These are phyloP conservation scores for Pelusios castaneus DNA, from an alignment of 2,113 vertebrate genomes.

Conservation along the genomic window DNA sequence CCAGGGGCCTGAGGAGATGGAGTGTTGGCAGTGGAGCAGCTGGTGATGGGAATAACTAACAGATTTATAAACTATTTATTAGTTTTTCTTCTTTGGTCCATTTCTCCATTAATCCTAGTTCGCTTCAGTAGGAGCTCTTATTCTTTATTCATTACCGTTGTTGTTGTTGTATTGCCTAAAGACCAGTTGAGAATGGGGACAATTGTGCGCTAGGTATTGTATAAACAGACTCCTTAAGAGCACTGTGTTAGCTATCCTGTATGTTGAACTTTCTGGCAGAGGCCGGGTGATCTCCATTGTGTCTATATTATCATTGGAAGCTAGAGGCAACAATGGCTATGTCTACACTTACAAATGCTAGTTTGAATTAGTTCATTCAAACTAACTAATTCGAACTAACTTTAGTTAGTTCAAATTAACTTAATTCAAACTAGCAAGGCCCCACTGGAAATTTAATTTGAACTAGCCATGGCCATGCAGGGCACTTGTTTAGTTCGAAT, in stretches of 20 bases:
- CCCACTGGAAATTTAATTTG: no score
- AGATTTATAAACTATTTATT: background rate
- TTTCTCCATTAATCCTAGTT: background rate
- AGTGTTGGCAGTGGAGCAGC: background rate
- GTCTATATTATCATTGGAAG: background rate
- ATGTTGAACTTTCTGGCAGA: background rate
- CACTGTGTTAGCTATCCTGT: background rate
- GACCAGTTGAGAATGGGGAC: background rate
- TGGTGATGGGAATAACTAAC: background rate
- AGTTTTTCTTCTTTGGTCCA: rapidly evolving
- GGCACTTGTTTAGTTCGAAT: no score
- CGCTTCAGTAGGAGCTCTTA: background rate
- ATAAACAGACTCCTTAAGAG: background rate
- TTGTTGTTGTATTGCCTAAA: background rate
- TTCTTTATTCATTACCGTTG: background rate
- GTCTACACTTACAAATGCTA: no score
- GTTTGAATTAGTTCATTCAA: no score
- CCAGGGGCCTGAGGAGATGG: background rate
- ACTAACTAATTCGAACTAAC: no score
- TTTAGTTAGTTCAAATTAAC: no score
- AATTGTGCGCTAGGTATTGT: background rate
- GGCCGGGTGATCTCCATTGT: background rate
- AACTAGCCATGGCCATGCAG: no score
- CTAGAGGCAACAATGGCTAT: background rate
- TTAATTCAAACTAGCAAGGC: no score